Base-by-base conservation (phyloP, 2,113 vertebrate species). In the Syngnathus scovelli region DNA sequence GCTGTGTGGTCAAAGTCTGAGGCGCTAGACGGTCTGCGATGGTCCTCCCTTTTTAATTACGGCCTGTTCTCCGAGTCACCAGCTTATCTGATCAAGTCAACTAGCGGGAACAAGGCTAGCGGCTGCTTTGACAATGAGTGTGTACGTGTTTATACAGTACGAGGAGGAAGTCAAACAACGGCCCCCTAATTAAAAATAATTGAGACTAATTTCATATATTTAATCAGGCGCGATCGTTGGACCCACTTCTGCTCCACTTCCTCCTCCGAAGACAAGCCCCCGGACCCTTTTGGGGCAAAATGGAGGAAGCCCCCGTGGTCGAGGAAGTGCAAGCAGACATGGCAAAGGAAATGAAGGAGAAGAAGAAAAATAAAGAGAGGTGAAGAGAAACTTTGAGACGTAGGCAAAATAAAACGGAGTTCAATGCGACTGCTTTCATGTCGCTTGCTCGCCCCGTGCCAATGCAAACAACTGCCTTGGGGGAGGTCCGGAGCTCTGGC, bases 131-230 rank as follows among this genome's bases (percentile, higher is more conserved):
- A 7, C n/a, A 27, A 13, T 8, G 2, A 27, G 37, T 55, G 67
- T 74, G 48, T n/a, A 41, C 37, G 49, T 59, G 61, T 67, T 58
- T 58, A 16, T 16, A 9, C 55, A 15, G 56, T 70, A 61, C 68
- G 56, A 69, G 48, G 64, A 75, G 73, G 83, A 87, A 85, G 83
- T 75, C 21, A 74, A 78, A 78, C 71, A 73, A 80, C 82, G 62
- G 64, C 52, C 68, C 67, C 75, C 77, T 33, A 90, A 90, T 90
- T 90, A 90, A 87, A 90, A 89, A 84, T 89, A 90, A 90, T 88
- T 87, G 76, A 69, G 74, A 70, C 71, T 86, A 86, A 88, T 89
- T 89, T 87, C 74, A 85, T 84, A 79, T 80, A 84, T 76, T 86
- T 87, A 87, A 88, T 87, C 84, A 89, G 69, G 70, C 76, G 54